phyloP scores from a whole-genome alignment of 2,888 invertebrate genomes.

The Empis livida region DNA sequence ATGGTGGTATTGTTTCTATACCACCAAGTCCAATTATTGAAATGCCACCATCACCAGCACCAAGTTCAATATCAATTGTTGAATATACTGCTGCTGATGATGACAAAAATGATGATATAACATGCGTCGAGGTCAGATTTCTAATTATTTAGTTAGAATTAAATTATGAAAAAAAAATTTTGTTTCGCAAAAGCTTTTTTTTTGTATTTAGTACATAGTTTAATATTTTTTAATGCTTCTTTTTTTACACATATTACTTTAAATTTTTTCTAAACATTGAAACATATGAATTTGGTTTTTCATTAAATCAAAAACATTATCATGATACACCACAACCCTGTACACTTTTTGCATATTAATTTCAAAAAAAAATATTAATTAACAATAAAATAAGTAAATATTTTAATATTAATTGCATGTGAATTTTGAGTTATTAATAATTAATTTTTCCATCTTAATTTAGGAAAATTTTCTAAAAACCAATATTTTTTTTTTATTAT shows the following conservation, averaged over 20 bases:
- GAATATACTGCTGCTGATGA: constrained; percentile 87
- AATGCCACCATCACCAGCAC: constrained; percentile 47
- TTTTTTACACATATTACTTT: too few relatives aligned
- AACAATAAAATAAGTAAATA: too few relatives aligned
- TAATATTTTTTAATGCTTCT: constrained; percentile 7
- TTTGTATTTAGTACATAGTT: constrained; percentile 7
- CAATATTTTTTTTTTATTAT: too few relatives aligned
- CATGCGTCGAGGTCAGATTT: constrained; percentile 37
- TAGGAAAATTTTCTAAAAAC: too few relatives aligned
- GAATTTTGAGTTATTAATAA: too few relatives aligned
- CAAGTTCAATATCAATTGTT: constrained; percentile 50
- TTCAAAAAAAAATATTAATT: too few relatives aligned
- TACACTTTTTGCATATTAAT: too few relatives aligned
- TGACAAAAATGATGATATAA: constrained; percentile 17
- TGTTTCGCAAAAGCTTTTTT: not conserved
- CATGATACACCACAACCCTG: too few relatives aligned
- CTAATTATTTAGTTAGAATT: not conserved
- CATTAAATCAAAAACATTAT: too few relatives aligned
- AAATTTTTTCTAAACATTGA: constrained; percentile 11
- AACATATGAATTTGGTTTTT: too few relatives aligned
- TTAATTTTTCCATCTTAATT: too few relatives aligned
- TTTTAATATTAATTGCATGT: too few relatives aligned
- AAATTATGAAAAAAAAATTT: not conserved
- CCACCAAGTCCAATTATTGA: constrained; percentile 45
- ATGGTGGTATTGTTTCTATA: constrained; percentile 33